These are phyloP conservation scores for Epinephelus awoara DNA, from an alignment of 2,797 vertebrate genomes.

Conservation along the genomic window DNA sequence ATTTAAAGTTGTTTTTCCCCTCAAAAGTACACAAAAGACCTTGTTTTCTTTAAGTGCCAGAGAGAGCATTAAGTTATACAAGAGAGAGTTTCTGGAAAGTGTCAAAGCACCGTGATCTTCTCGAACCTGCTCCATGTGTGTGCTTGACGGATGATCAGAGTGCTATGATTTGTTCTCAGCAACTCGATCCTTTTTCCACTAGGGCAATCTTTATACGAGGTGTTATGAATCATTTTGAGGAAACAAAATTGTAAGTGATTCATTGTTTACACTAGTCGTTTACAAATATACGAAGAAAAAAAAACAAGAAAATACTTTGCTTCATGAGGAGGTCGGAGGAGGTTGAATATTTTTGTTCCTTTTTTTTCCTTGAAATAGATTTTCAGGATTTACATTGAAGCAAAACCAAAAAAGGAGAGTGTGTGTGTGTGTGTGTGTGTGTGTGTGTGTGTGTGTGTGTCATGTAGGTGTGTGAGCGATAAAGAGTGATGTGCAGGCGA, in stretches of 20 bases:
- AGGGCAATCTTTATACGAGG: slow-evolving; percentile 66
- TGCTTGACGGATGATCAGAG: slow-evolving; percentile 44
- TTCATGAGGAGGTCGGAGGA: slow-evolving; percentile 54
- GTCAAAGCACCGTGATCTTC: slow-evolving; percentile 56
- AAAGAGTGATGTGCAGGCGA: background rate
- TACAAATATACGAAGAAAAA: slow-evolving; percentile 60
- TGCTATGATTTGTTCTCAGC: slow-evolving; percentile 31
- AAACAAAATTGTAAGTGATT: slow-evolving; percentile 69
- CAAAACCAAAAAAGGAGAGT: slow-evolving; percentile 82
- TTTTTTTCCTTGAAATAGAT: slow-evolving; percentile 47
- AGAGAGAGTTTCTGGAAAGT: slow-evolving; percentile 48
- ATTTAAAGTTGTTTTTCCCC: slow-evolving; percentile 6
- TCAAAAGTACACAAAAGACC: background rate
- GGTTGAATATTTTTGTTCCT: slow-evolving; percentile 13
- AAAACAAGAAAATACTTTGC: slow-evolving; percentile 64
- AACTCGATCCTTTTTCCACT: slow-evolving; percentile 28
- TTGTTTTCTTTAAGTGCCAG: slow-evolving; percentile 50
- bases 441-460: slow-evolving; percentile 8
- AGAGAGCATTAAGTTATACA: slow-evolving; percentile 33
- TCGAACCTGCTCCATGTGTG: slow-evolving; percentile 9
- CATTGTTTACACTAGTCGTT: slow-evolving; percentile 74
- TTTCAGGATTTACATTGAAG: slow-evolving; percentile 83
- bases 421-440: slow-evolving; percentile 1
- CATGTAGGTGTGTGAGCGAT: background rate
- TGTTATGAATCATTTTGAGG: slow-evolving; percentile 65